Base-by-base conservation (phyloP, 2,797 vertebrate genomes). In the Rhyacichthys aspro region DNA sequence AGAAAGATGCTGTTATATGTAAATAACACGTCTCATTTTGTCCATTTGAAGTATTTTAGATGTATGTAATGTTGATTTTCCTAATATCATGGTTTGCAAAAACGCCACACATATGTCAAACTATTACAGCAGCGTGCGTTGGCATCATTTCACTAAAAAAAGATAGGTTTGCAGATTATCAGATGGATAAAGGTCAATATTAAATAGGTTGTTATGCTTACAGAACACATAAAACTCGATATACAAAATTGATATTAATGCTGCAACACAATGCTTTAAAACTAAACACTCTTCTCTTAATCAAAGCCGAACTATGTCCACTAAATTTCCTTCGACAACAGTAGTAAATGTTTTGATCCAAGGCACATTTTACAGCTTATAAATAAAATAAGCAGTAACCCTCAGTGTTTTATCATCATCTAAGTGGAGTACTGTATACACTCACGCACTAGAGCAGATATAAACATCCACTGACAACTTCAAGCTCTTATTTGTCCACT, bases 401-500 rank as follows among this genome's bases (percentile, higher is more conserved):
- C 15, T 6, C 7, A 7, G 50, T 39, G 17, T 39, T 39, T 39
- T 53, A 39, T 53, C 36, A 3, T 18, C n/a, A 39, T 39, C 36
- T 23, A 39, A 23, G 36, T 53, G 50, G 50, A 53, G n/a, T 39
- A 14, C 16, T 39, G 19, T 55, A 65, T 58, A 32, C 36, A 8
- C 45, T 34, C 56, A 11, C 8, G 14, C 53, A 62, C 18, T 23
- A 39, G 19, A 32, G 39, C n/a, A 28, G n/a, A 42, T 11, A 42
- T 75, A 75, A 71, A 74, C 32, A 60, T 67, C 46, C 60, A 48
- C 16, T 59, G 63, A 73, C 63, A 74, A 57, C 61, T 65, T 43
- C 3, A 5, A 72, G 54, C 66, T 77, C 50, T 58, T 59, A 60
- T 74, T 76, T 34, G 52, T 46, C 72, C 10, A 54, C 28, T 68